Evolutionary conservation across 2,888 invertebrate species (phyloP).

Genomic region (Dysmachus trigonus): DNA sequence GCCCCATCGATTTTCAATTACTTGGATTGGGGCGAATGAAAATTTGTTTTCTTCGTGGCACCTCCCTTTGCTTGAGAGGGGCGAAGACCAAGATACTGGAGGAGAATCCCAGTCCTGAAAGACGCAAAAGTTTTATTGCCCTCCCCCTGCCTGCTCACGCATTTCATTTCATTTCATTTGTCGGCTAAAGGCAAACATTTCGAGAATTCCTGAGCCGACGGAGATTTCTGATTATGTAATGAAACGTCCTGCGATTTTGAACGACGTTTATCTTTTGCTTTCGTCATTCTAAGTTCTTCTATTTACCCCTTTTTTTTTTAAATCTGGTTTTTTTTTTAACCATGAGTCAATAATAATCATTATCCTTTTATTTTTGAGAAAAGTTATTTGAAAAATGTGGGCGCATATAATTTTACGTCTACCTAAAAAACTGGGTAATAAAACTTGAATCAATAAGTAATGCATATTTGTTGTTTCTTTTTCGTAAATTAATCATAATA

Average conservation of each 20-base stretch:
- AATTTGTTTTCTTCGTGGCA: slow-evolving; percentile 6
- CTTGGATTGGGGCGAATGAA: neutral
- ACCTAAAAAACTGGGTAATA: too few species aligned
- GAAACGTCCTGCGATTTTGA: neutral
- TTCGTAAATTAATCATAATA: too few species aligned
- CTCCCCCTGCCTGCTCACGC: neutral
- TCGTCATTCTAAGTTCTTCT: neutral
- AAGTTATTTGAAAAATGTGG: too few species aligned
- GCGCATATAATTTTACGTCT: too few species aligned
- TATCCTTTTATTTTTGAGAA: too few species aligned
- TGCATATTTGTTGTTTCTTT: too few species aligned
- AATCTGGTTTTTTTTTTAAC: too few species aligned
- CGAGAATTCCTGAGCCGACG: neutral
- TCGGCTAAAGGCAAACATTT: neutral
- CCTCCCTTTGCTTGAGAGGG: neutral
- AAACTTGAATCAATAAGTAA: too few species aligned
- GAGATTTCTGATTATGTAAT: neutral
- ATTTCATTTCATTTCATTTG: neutral
- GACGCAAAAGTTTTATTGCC: neutral
- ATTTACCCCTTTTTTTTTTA: neutral
- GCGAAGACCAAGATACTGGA: neutral
- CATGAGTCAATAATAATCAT: too few species aligned
- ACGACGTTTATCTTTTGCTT: neutral
- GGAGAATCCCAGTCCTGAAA: neutral
- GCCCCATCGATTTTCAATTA: slow-evolving; percentile 19